These are phyloP conservation scores for Manacus vitellinus DNA, from an alignment of 2,113 vertebrate species.

Conservation along the genomic window DNA sequence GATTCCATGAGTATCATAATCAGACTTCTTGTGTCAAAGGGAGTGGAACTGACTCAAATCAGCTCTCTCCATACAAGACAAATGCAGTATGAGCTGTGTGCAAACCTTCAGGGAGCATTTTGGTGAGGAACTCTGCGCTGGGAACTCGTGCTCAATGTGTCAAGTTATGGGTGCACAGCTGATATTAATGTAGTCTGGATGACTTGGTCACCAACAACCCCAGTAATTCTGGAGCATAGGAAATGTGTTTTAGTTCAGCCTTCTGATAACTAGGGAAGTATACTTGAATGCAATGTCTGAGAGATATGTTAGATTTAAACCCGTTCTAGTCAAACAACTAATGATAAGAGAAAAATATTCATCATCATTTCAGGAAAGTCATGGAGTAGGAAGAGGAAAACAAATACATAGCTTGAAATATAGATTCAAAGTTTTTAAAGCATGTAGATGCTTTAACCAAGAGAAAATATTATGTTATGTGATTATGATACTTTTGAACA, in stretches of 20 bases:
- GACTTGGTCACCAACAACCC: not conserved
- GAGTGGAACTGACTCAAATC: not conserved
- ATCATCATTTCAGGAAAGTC: not conserved
- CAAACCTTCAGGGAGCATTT: not conserved
- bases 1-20: not conserved
- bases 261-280: not conserved
- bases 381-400: not conserved
- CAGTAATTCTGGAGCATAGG: not conserved
- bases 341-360: not conserved
- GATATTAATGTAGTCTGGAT: not conserved
- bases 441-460: not conserved
- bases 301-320: not conserved
- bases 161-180: not conserved
- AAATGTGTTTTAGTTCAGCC: not conserved
- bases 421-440: not conserved
- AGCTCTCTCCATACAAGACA: not conserved
- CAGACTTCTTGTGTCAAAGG: not conserved
- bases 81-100: not conserved
- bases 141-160: not conserved
- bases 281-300: not conserved
- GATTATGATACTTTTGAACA: not conserved
- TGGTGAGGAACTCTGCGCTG: not conserved
- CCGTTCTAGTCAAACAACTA: not conserved
- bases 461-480: not conserved
- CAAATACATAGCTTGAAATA: not conserved